phyloP scores from a whole-genome alignment of 2,797 vertebrate genomes.

The Catostomus latipinnis region DNA sequence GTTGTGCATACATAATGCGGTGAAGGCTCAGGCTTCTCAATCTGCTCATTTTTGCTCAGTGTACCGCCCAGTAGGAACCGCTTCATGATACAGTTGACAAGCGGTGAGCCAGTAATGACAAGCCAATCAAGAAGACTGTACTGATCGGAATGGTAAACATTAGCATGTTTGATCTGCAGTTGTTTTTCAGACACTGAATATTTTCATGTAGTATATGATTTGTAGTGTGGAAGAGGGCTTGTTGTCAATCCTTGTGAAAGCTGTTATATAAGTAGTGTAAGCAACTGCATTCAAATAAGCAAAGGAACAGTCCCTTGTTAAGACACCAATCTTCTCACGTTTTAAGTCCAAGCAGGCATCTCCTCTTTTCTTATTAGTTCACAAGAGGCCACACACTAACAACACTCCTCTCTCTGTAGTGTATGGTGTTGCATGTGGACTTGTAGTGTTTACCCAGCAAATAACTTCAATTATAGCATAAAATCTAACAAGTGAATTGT shows the following conservation, averaged over 20 bases:
- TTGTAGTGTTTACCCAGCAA: conserved; percentile 55
- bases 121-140: conserved; percentile 52
- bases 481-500: conserved; percentile 49
- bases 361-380: neutral
- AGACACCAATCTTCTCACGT: conserved; percentile 46
- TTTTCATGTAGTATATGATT: conserved; percentile 52
- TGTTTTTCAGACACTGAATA: conserved; percentile 40
- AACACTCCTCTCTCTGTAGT: conserved; percentile 37
- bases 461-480: conserved; percentile 54
- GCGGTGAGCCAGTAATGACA: conserved; percentile 11
- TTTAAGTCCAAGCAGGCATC: conserved; percentile 53
- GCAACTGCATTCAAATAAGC: conserved; percentile 46
- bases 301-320: conserved; percentile 55
- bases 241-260: conserved; percentile 25
- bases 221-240: conserved; percentile 53
- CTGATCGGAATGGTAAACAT: conserved; percentile 70
- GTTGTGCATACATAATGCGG: conserved; percentile 45
- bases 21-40: conserved; percentile 31
- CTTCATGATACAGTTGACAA: conserved; percentile 45
- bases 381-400: conserved; percentile 43
- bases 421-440: conserved; percentile 45
- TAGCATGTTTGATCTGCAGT: conserved; percentile 47
- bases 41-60: conserved; percentile 1
- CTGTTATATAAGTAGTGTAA: conserved; percentile 49
- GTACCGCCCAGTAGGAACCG: conserved; percentile 2